These are phyloP conservation scores for Coptodon bakossiorum DNA, from an alignment of 2,113 vertebrate species.

Conservation along the genomic window DNA sequence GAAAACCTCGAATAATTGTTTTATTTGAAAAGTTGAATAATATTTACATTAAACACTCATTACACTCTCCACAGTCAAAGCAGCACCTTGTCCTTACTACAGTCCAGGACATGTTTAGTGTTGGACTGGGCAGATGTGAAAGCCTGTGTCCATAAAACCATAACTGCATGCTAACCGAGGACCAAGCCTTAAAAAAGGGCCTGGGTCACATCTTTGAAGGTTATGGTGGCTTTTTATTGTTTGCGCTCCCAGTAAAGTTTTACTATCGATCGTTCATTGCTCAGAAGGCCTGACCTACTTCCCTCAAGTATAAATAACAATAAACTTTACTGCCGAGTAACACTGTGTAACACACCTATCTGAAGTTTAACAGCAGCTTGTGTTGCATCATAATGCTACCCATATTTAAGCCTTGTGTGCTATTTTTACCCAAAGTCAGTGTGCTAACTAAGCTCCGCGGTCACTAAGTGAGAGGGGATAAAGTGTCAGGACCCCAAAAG, in stretches of 20 bases:
- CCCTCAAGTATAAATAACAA: not conserved
- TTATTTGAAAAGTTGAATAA: not conserved
- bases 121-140: not conserved
- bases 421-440: slow-evolving; percentile 10
- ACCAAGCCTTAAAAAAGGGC: not conserved
- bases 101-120: not conserved
- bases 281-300: not conserved
- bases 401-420: not conserved
- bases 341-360: not conserved
- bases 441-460: slow-evolving; percentile 2
- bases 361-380: not conserved
- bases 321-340: not conserved
- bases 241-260: not conserved
- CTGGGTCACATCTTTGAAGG: not conserved
- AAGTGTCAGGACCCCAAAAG: slow-evolving; percentile 33
- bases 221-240: not conserved
- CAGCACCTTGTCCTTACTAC: not conserved
- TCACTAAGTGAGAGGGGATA: slow-evolving; percentile 14
- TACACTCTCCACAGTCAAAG: not conserved
- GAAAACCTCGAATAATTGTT: not conserved
- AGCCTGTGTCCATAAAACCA: not conserved
- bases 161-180: not conserved
- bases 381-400: not conserved
- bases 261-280: not conserved
- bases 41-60: not conserved